Evolutionary conservation across 1,140 invertebrate genomes (phyloP), one percentile per base, ranked within the genome.

Genomic region (Philopotamus ludificatus): DNA sequence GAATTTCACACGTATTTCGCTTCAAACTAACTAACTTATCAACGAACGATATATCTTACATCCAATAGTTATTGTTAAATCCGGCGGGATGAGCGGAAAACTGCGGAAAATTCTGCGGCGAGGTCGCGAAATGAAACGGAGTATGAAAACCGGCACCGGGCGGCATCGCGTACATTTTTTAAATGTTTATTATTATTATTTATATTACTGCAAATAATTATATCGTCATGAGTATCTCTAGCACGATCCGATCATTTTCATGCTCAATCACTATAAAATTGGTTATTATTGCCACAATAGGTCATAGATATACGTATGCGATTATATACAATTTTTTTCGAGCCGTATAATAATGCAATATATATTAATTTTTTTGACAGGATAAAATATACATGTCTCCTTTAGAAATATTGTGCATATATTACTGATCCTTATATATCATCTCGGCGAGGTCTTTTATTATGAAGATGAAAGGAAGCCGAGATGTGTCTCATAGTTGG

Each of bases 61-160:
- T 70, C 68, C 68, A 70, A 50, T 70, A 70, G 57, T 64, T 64
- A 54, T 45, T 60, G 44, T 51, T 50, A 23, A 70, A 63, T 20
- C 49, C 65, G 25, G 39, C 65, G n/a, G 61, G 68, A 59, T 70
- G 68, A 20, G 53, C 34, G 15, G 26, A 16, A 34, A 67, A 53
- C 9, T 60, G 61, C 47, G 68, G 42, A 55, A 70, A 70, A 0
- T 64, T 28, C 22, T 59, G 44, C 15, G 65, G 34, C 10, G 68
- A 23, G 22, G 68, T n/a, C 22, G 55, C 68, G 15, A 66, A 66
- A 20, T 67, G 65, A 66, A 70, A 50, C 58, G 64, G 68, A 44
- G 65, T 62, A 57, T 64, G 65, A 44, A 65, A 70, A 42, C 65
- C 65, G 21, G 65, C 47, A 23, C 47, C 44, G 20, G 51, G 63